Percentiles rank a stretch among this genome's conserved stretches.
Conservation (phyloP, 2,797 vertebrate genomes). For the Amazona ochrocephala region DNA sequence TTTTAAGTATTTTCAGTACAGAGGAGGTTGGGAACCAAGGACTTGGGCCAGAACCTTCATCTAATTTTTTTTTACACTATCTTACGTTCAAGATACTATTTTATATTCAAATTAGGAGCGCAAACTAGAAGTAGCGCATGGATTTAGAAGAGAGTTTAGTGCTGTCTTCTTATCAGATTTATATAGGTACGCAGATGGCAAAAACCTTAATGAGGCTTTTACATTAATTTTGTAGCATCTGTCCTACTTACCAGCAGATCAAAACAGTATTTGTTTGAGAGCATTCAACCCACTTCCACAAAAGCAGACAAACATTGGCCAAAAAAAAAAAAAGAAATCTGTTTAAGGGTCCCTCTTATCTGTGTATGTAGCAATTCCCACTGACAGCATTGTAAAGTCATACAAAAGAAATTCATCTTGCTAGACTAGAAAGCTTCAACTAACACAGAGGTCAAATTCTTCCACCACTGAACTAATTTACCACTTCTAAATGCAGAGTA, state of each 20-base stretch:
- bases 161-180: conserved; percentile 14
- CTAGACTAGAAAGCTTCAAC: neutral
- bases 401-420: neutral
- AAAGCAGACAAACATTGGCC: neutral
- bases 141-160: neutral
- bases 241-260: conserved; percentile 5
- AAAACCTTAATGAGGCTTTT: conserved; percentile 29
- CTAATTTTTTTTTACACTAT: neutral
- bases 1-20: neutral
- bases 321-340: neutral
- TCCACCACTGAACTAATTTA: neutral
- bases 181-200: conserved; percentile 49
- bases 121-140: neutral
- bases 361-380: neutral
- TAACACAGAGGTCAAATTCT: neutral
- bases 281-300: conserved; percentile 22
- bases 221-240: conserved; percentile 29
- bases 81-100: neutral
- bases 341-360: neutral
- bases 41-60: neutral
- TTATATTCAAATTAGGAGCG: neutral
- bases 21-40: neutral
- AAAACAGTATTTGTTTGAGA: conserved; percentile 53
- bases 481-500: neutral
- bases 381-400: neutral